These are phyloP conservation scores for Sebastes trivittatus DNA, from an alignment of 2,797 vertebrate species.

Conservation along the genomic window DNA sequence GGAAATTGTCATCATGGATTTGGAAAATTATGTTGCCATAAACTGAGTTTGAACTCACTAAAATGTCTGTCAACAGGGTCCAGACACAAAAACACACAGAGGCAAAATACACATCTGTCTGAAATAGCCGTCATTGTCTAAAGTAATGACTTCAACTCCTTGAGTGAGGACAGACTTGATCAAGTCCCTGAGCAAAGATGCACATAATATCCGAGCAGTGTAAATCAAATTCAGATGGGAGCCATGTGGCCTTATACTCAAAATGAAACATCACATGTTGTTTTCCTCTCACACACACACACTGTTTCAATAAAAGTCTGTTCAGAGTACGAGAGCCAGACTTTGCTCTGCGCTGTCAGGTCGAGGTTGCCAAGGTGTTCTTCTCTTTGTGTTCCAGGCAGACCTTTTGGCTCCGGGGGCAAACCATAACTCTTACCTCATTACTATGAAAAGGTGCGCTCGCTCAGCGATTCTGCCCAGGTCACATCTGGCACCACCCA, in stretches of 20 bases:
- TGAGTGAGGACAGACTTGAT: background rate
- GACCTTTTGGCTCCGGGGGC: slow-evolving; percentile 56
- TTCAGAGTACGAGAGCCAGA: slow-evolving; percentile 14
- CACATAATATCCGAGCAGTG: background rate
- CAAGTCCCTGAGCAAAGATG: background rate
- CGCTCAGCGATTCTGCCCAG: slow-evolving; percentile 57
- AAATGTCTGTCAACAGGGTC: background rate
- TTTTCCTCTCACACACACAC: slow-evolving; percentile 17
- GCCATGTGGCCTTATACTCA: background rate
- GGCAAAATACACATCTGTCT: background rate
- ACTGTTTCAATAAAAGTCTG: slow-evolving; percentile 56
- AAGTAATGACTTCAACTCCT: background rate
- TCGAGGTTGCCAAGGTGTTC: slow-evolving; percentile 55
- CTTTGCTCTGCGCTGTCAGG: slow-evolving; percentile 42
- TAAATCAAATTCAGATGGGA: slow-evolving; percentile 43
- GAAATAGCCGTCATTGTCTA: background rate
- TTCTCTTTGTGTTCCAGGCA: slow-evolving; percentile 56
- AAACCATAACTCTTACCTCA: slow-evolving; percentile 69
- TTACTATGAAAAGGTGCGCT: slow-evolving; percentile 73
- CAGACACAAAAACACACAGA: background rate
- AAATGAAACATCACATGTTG: slow-evolving; percentile 30
- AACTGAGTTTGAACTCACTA: background rate
- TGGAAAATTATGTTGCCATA: background rate
- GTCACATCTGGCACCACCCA: slow-evolving; percentile 78
- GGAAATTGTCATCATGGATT: background rate